Base-by-base conservation (phyloP, 2,113 vertebrate species). In the Hemiscyllium ocellatum region DNA sequence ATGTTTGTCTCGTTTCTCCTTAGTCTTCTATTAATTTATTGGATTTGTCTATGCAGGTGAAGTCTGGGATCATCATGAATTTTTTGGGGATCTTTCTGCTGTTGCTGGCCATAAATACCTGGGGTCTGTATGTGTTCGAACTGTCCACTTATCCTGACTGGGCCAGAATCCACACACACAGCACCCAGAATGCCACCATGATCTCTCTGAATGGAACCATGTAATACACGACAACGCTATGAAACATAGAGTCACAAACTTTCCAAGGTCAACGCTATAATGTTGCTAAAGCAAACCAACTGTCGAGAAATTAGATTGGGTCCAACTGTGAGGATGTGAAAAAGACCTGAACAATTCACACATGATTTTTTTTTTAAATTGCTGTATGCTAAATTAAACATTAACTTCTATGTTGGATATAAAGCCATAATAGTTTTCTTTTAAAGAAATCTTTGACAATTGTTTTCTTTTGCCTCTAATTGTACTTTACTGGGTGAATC, bases 31-130 rank as follows among this genome's bases (percentile, higher is more conserved):
- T 72, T 95, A 76, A 95, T 50, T 2, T 22, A 95, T 33, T 76
- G 37, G 1, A 70, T 94, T 19, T 97, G 96, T 96, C 96, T 97
- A 96, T 96, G 89, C 97, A 99, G 99, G 98, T 98, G 76, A 99
- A 98, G 96, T 98, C 99, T 0, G 99, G 99, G 87, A 68, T 99
- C 72, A 97, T 99, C 96, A 99, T 99, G 99, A 99, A 99, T 96
- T 97, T 99, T 96, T 97, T 99, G 97, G 99, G 99, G 0, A 96
- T 99, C 96, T 96, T 99, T 68, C 98, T 98, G 22, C 98, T 99
- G 96, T 97, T 98, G 96, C 96, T 99, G 96, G 99, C 99, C 96
- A 98, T 99, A 97, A 99, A 99, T 96, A 99, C 99, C 0, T 99
- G 99, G 99, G 99, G 98, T 5, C 96, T 98, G 87, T 97, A 97